phyloP scores from a whole-genome alignment of 2,888 invertebrate species.

The Terebella lapidaria region DNA sequence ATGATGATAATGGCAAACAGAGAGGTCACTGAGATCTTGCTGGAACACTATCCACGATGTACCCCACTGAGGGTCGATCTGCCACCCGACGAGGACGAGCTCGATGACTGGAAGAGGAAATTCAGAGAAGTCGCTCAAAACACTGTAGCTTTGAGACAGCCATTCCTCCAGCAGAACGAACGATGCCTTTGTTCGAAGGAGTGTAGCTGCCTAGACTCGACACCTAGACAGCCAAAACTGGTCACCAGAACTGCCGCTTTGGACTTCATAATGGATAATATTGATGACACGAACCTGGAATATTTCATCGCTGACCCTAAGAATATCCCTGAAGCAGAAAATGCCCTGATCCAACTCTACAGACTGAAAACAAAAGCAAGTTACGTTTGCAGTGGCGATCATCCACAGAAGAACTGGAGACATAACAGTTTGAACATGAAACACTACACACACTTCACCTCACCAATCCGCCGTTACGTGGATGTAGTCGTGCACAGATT shows the following conservation, averaged over 20 bases:
- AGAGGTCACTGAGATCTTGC: constrained; percentile 32
- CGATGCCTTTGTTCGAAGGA: constrained; percentile 29
- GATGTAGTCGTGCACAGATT: constrained; percentile 41
- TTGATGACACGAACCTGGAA: neutral
- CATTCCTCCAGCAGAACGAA: constrained; percentile 30
- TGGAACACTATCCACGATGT: constrained; percentile 27
- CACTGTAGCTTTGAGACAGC: constrained; percentile 35
- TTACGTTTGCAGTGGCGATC: constrained; percentile 28
- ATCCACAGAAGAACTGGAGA: constrained; percentile 1
- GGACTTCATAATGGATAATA: neutral
- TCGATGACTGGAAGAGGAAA: constrained; percentile 21
- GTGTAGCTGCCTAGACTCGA: neutral
- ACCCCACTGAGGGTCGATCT: constrained; percentile 33
- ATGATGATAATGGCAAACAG: constrained; percentile 34
- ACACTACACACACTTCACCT: constrained; percentile 34
- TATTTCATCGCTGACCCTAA: constrained; percentile 31
- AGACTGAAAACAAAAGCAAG: constrained; percentile 27
- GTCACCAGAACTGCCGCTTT: neutral
- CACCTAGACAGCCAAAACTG: too few species aligned
- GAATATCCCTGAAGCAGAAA: constrained; percentile 35
- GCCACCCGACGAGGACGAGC: constrained; percentile 24
- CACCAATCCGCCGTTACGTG: constrained; percentile 36
- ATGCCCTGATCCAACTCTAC: constrained; percentile 31
- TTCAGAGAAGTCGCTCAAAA: constrained; percentile 37
- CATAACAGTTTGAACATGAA: constrained; percentile 34